Evolutionary conservation across 2,113 vertebrate species (phyloP), one percentile per base, ranked within the genome.

Genomic region (Centropus unirufus): DNA sequence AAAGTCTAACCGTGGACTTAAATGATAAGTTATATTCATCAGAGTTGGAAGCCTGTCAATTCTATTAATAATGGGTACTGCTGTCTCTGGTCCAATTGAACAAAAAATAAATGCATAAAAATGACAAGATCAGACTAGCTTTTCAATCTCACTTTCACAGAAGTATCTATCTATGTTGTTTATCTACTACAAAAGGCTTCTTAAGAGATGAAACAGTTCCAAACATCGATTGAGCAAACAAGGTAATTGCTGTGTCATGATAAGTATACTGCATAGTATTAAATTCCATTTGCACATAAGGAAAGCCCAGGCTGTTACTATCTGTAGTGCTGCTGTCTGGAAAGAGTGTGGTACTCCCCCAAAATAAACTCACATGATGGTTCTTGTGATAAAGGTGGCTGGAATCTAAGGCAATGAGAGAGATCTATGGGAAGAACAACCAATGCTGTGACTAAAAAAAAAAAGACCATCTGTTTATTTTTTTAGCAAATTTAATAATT

Each of bases 81-180:
- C 30, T 34, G 32, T 17, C 26, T 59, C 32, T 44, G 26, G 9
- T 34, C 19, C 42, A 30, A 72, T 49, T 34, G 19, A 10, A 81
- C 69, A 62, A 44, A 57, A 6, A 34, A 40, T 6, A 58, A 64
- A 61, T 0, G 1, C 26, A 32, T 0, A 3, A 3, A 40, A 84
- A n/a, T 22, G 3, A 67, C 5, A 39, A 0, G 1, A 55, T 8
- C 47, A 9, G 77, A 44, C 22, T 22, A 64, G 19, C 20, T 75
- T 83, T 5, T 5, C 30, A 12, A 18, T 12, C 30, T 49, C 2
- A 8, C 30, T 55, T 63, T 47, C 26, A n/a, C 5, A 4, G 11
- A 62, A 11, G 12, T 46, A 39, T 10, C 4, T 34, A 26, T 62
- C 69, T 62, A 3, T 77, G 14, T 40, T 40, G 80, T 70, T 63